These are phyloP conservation scores for Tetraodon nigroviridis DNA, from an alignment of 2,113 vertebrate genomes.

Conservation along the genomic window DNA sequence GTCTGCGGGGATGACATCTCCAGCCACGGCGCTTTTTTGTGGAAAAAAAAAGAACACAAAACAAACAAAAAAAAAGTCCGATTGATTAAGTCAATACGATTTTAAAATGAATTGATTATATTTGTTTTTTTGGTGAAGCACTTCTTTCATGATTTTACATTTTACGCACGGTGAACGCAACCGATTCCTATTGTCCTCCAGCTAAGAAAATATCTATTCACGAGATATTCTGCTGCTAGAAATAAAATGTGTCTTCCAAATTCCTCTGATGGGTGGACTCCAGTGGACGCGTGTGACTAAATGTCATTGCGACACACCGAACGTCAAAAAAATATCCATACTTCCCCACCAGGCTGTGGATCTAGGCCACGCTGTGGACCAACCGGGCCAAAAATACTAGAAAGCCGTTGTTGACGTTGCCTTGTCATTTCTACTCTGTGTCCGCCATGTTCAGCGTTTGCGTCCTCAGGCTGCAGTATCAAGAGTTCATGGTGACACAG, in stretches of 20 bases:
- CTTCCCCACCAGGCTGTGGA: too few species aligned
- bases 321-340: too few species aligned
- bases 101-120: background rate
- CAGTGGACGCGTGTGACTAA: too few species aligned
- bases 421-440: slow-evolving; percentile 37
- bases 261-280: too few species aligned
- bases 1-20: slow-evolving; percentile 7
- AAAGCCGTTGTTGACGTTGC: slow-evolving; percentile 30
- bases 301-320: too few species aligned
- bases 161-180: too few species aligned
- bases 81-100: background rate
- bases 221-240: too few species aligned
- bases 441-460: slow-evolving; percentile 24
- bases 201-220: too few species aligned
- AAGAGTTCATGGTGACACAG: slow-evolving; percentile 28
- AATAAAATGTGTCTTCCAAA: too few species aligned
- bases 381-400: background rate
- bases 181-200: too few species aligned
- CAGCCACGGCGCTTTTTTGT: slow-evolving; percentile 8
- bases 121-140: background rate
- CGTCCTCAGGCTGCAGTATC: slow-evolving; percentile 45
- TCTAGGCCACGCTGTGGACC: too few species aligned
- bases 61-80: background rate
- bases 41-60: slow-evolving; percentile 8
- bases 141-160: too few species aligned